Conservation (phyloP, 92 coral and sea anemone genomes). For the Epizoanthus scotinus region DNA sequence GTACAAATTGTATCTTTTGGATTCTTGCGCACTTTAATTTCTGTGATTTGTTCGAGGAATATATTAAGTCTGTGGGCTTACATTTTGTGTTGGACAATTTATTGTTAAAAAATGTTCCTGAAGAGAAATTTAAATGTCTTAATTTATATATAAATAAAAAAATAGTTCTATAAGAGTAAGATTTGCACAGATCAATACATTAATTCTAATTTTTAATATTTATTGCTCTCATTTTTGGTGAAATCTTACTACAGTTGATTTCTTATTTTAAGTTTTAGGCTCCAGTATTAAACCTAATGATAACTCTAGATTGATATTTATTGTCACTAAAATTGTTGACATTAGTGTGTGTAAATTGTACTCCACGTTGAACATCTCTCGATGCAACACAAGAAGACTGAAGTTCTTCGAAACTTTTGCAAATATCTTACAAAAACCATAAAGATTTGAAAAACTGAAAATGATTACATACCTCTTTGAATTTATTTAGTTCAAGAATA, state of each 20-base stretch:
- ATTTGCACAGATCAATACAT: no score
- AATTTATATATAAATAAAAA: no score
- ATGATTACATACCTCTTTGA: background rate
- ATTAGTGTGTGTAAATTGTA: background rate
- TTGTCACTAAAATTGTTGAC: background rate
- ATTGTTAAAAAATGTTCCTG: no score
- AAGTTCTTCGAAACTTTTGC: background rate
- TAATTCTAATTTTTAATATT: no score
- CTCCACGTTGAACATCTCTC: constrained; percentile 16
- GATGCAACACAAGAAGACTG: background rate
- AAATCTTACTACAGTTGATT: background rate
- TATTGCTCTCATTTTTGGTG: no score
- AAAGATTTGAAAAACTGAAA: background rate
- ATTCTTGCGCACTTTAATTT: no score
- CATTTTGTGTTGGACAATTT: no score
- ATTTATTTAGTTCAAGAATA: background rate
- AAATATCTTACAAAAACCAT: background rate
- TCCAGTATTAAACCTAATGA: background rate
- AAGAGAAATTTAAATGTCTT: no score
- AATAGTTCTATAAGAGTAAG: no score
- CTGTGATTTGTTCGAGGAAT: no score
- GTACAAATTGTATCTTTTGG: no score
- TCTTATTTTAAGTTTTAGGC: background rate
- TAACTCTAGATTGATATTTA: background rate
- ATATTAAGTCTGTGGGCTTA: no score